Evolutionary conservation across 1,140 invertebrate genomes (phyloP).

Genomic region (Habropoda laboriosa): DNA sequence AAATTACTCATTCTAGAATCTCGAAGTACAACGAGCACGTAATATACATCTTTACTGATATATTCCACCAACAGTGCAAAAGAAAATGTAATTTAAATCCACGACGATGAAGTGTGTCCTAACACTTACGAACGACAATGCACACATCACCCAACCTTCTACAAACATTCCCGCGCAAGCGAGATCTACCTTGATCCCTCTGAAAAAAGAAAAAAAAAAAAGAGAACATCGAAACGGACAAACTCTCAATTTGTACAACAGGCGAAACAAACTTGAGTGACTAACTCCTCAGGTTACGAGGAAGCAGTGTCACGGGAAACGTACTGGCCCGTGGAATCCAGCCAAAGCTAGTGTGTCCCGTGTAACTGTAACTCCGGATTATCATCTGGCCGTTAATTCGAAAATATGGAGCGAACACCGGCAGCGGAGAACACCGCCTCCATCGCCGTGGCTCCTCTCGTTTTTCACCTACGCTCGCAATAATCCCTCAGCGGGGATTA

Average conservation of each 20-base stretch:
- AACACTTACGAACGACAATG: too few relatives aligned
- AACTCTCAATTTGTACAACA: background rate
- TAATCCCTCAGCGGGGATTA: constrained; percentile 33
- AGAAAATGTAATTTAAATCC: too few relatives aligned
- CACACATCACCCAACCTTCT: too few relatives aligned
- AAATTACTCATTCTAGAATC: too few relatives aligned
- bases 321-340: background rate
- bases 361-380: background rate
- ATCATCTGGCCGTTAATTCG: constrained; percentile 22
- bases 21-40: too few relatives aligned
- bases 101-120: too few relatives aligned
- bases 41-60: too few relatives aligned
- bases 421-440: background rate
- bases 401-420: constrained; percentile 28
- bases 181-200: too few relatives aligned
- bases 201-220: background rate
- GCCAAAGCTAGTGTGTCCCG: background rate
- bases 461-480: constrained; percentile 29
- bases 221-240: background rate
- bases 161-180: too few relatives aligned
- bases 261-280: background rate
- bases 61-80: too few relatives aligned
- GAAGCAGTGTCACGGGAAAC: background rate
- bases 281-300: background rate
- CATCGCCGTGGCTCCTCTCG: background rate